Evolutionary conservation across 2,113 vertebrate species (phyloP), one percentile per base, ranked within the genome.

Genomic region (Rhinolophus sinicus): DNA sequence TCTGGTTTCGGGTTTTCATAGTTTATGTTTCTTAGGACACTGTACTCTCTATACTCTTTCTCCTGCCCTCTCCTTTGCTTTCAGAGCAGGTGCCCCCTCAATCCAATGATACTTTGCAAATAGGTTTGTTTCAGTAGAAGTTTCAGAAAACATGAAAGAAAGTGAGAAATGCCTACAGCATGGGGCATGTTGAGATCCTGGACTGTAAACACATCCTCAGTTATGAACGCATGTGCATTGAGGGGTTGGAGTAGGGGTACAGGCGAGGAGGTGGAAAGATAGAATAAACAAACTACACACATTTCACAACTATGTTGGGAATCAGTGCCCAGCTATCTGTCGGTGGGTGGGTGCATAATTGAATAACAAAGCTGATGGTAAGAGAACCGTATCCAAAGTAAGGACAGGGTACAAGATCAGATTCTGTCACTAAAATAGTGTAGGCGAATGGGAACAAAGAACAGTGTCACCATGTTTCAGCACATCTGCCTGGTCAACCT

Each of bases 391-490:
- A 38, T 5, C 24, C 35, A 64, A 70, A 44, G 44, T 13, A 78
- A 86, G 33, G 28, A 86, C 6, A 65, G 44, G n/a, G 30, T n/a
- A n/a, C 44, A 56, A n/a, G 40, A 44, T 88, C 35, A 87, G 62
- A 78, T 78, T 58, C 47, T 69, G 21, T 50, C 75, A 76, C 35
- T 89, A 65, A 28, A 86, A 73, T 82, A 77, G 82, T 83, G 12
- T 72, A 83, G 38, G 64, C 21, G 9, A 12, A 35, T 67, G 15
- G 19, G 14, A 84, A 22, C 60, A 82, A 64, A 67, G 38, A 58
- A 77, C 7, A 84, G 5, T 40, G 5, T 69, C 26, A 12, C 47
- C 21, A 5, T 65, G 38, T 84, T 86, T 75, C 22, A 81, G 10
- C 35, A 8, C 22, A 60, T 75, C 82, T 80, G 2, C 44, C 22